Evolutionary conservation across 2,113 vertebrate species (phyloP), one percentile per base, ranked within the genome.

Genomic region (Furnarius figulus): DNA sequence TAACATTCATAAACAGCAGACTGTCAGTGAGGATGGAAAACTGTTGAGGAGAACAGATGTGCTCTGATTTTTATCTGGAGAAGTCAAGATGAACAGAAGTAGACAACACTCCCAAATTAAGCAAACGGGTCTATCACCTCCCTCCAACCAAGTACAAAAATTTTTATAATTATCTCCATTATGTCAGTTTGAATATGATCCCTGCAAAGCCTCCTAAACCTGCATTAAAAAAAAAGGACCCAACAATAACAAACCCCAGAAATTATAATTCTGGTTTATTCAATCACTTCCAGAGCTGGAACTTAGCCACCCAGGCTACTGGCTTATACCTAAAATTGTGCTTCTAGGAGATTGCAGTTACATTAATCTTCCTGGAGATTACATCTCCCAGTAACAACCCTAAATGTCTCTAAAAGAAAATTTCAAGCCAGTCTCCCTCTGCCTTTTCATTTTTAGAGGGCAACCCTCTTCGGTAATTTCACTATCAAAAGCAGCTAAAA

Each of bases 351-450:
- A 95, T 30, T 95, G 90, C 95, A 87, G 92, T 63, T 93, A 90
- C 82, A 87, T 94, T 95, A 93, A 95, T 95, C 92, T 96, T 96
- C 49, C 75, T 21, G 88, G 66, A 94, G 93, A 92, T 92, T 90
- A 92, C 71, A 90, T 90, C 72, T 91, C 80, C 83, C 65, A 68
- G 83, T 74, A 92, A 66, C 88, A 67, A 85, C 93, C 82, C 90
- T 90, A 85, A 78, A 94, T 47, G 86, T 92, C 78, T 92, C 40
- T 68, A 55, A 95, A 80, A 77, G 53, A 87, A 85, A 91, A 87
- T 73, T 90, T 76, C 9, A 52, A 82, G 65, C 44, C 55, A 37
- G 76, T 73, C 80, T 91, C 49, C 62, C 86, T 77, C 85, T 93
- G 87, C 71, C 85, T 95, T 89, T 94, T 92, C 74, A 59, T 87